Percentiles rank a stretch among this genome's conserved stretches.
phyloP scores from a whole-genome alignment of 1,140 invertebrate genomes.

The Papilio polyxenes region DNA sequence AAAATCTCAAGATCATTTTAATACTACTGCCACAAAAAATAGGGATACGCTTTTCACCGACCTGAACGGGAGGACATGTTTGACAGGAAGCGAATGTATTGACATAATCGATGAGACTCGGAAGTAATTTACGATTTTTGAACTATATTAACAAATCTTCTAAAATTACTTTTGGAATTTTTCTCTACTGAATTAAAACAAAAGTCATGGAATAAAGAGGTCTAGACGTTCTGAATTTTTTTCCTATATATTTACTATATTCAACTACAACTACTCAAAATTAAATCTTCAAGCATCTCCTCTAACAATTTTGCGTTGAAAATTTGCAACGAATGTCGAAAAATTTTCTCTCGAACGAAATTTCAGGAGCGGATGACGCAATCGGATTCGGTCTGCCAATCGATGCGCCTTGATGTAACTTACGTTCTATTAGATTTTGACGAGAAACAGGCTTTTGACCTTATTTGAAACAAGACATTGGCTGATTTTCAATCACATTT shows the following conservation, averaged over 20 bases:
- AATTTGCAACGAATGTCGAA: slow-evolving; percentile 36
- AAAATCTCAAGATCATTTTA: neutral
- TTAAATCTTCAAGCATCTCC: neutral
- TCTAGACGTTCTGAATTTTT: neutral
- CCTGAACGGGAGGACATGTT: neutral
- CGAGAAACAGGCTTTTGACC: slow-evolving; percentile 29
- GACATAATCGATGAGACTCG: neutral
- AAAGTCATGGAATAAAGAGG: slow-evolving; percentile 2
- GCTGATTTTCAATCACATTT: neutral
- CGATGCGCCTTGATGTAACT: slow-evolving; percentile 39
- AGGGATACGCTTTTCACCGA: neutral
- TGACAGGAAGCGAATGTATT: neutral
- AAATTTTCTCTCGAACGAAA: slow-evolving; percentile 32
- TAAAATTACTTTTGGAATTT: neutral
- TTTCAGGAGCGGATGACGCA: slow-evolving; percentile 37
- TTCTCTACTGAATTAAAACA: too few species aligned
- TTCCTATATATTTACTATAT: slow-evolving; percentile 4
- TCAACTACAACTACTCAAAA: too few species aligned
- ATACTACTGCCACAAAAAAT: neutral
- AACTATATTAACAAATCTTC: neutral
- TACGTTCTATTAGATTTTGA: slow-evolving; percentile 35
- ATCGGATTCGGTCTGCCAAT: slow-evolving; percentile 39
- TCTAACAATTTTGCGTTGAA: slow-evolving; percentile 26
- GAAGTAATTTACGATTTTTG: neutral
- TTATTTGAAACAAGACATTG: slow-evolving; percentile 6